These are phyloP conservation scores for Pantelozetes paolii DNA, from an alignment of 2,888 invertebrate genomes.

Conservation along the genomic window DNA sequence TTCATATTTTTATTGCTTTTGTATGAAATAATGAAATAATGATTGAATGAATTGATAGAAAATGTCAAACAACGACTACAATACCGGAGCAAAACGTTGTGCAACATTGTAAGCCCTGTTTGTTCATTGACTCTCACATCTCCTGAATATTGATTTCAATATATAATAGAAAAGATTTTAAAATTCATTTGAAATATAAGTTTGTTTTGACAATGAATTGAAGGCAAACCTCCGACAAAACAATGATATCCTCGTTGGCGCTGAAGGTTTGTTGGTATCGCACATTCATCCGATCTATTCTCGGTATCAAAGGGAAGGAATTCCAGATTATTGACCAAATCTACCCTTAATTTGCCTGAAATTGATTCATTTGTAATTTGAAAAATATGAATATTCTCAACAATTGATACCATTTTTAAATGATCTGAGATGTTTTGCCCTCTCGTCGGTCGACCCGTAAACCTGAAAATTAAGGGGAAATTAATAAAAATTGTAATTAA, in stretches of 20 bases:
- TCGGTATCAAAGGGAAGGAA: constrained; percentile 45
- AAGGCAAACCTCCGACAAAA: constrained; percentile 40
- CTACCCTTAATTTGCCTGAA: constrained; percentile 35
- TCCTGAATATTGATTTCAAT: background rate
- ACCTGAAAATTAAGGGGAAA: no score
- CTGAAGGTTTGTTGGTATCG: constrained; percentile 39
- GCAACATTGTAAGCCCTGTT: constrained; percentile 21
- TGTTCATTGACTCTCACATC: constrained; percentile 47
- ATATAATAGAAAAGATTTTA: background rate
- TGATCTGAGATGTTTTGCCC: constrained; percentile 69
- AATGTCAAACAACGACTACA: constrained; percentile 40
- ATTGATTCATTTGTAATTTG: background rate
- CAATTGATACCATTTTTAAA: constrained; percentile 43
- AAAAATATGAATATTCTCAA: background rate
- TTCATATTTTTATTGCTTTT: no score
- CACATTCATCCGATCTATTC: constrained; percentile 44
- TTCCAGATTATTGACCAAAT: constrained; percentile 44
- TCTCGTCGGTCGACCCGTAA: constrained; percentile 81
- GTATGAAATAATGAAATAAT: no score
- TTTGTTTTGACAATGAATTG: background rate
- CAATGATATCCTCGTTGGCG: constrained; percentile 35
- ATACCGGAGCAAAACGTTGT: constrained; percentile 10
- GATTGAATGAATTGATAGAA: background rate
- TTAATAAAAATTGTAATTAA: background rate
- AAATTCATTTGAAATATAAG: background rate